Conservation (phyloP, 2,797 vertebrate genomes). For the Scomberomorus guttatus region DNA sequence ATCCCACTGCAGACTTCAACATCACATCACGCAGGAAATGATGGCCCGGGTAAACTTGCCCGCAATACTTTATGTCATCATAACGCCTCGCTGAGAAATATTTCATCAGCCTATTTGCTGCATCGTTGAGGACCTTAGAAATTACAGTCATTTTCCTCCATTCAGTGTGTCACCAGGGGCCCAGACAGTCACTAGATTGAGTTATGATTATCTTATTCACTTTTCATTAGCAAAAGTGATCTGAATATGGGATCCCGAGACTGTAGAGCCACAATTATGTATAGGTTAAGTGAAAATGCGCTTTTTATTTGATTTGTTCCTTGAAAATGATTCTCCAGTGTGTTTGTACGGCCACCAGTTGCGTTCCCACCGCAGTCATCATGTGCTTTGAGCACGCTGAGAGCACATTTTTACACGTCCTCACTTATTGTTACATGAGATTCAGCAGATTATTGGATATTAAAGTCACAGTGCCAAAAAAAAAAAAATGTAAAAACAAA, state of each 20-base stretch:
- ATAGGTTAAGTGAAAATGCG: constrained; percentile 64
- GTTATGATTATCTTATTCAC: constrained; percentile 79
- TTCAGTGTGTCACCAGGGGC: constrained; percentile 69
- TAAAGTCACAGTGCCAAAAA: neutral
- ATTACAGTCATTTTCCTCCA: constrained; percentile 65
- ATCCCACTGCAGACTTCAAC: constrained; percentile 40
- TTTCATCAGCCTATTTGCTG: constrained; percentile 76
- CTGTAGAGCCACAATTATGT: constrained; percentile 71
- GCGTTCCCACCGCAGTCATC: constrained; percentile 40
- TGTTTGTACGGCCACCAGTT: constrained; percentile 63
- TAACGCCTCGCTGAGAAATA: constrained; percentile 65
- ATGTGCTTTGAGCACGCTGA: neutral
- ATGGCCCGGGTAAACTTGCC: constrained; percentile 63
- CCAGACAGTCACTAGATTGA: constrained; percentile 63
- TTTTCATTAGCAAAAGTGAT: constrained; percentile 76
- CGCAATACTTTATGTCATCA: constrained; percentile 67
- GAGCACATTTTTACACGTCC: neutral
- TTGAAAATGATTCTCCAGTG: constrained; percentile 43
- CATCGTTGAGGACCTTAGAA: constrained; percentile 73
- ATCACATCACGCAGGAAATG: constrained; percentile 52
- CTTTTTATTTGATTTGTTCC: constrained; percentile 63
- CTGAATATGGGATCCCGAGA: constrained; percentile 64
- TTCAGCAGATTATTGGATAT: neutral
- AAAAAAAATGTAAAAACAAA: neutral
- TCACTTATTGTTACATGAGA: neutral